Base-by-base conservation (phyloP, 2,888 invertebrate species). In the Mesochorus sp. region DNA sequence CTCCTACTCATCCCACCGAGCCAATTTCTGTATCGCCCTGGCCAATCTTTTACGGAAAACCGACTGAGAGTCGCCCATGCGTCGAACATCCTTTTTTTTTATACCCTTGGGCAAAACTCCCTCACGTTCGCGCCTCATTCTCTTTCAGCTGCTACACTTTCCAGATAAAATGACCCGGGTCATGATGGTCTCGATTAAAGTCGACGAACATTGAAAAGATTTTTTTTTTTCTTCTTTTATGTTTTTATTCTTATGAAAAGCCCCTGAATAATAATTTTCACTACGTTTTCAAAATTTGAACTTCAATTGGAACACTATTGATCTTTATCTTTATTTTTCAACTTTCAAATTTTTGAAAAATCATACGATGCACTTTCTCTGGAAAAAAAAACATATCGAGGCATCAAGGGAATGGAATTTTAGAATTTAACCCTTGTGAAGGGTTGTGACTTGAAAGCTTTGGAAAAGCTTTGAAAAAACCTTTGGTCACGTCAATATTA, bases 21-120 rank as follows among this genome's bases (percentile, higher is more conserved):
- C 81, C 71, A 74, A 77, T 80, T 77, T 74, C 71, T 71, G 74
- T 80, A 77, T 80, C 76, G 59, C 24, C 55, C 8, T n/a, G 2
- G 28, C 3, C 55, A 19, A 53, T 42, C 53, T 26, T 34, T 8
- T 44, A n/a, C 19, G 44, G 67, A 42, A 67, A 67, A 51, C 12
- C 67, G 28, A 55, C 19, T 55, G 8, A 26, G 53, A 73, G 42
- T 44, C 31, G 14, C 31, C 28, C 12, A 31, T 28, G 17, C 26
- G 1, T 6, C 2, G 2, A 44, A 28, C 5, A 17, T 44, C 44
- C 31, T 28, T 19, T 62, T 42, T 59, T 14, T 17, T n/a, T n/a
- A n/a, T n/a, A n/a, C 66, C 57, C 37, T 26, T 21, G 47, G 47
- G 19, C 44, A 26, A 31, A 24, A 26, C 14, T 44, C 24, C 39